Base-by-base conservation (phyloP, 2,797 vertebrate genomes). In the Enoplosus armatus region DNA sequence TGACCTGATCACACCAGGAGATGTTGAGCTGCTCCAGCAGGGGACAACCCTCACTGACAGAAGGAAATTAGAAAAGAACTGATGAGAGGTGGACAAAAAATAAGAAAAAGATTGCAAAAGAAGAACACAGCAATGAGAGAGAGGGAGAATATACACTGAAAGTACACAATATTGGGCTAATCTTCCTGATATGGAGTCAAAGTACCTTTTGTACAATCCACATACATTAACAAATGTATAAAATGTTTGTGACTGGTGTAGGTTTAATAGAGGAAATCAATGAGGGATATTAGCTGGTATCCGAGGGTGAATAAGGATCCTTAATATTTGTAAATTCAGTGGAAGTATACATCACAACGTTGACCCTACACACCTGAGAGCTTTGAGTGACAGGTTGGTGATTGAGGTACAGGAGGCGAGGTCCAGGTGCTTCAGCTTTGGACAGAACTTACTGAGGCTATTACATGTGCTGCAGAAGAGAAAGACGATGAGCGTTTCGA, bases 381-480 rank as follows among this genome's bases (percentile, higher is more conserved):
- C 97, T 94, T 99, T 99, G 83, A 99, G 97, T 74, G 98, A 99
- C 93, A 98, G 94, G 95, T 99, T 99, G 88, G 98, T 99, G 88
- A 99, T 98, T 85, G 98, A 99, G 78, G 98, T 99, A 94, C 98
- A 99, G 83, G 98, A 99, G 58, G 98, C 95, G 77, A 99, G 94
- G 90, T 99, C 98, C 82, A 99, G 95, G 90, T 99, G 98, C 93
- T 97, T 97, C 93, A 99, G 95, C 91, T 99, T 99, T 75, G 97
- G 98, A 93, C 98, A 99, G 95, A 99, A 99, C 92, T 99, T 99
- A 93, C 98, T 99, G 93, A 99, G 97, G 91, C 97, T 99, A 87
- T 97, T 97, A 92, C 98, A 98, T 1, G 98, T 99, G 83, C 98
- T 99, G 95, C 9, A 93, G 47, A 86, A 65, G 76, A 85, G 10